Base-by-base conservation (phyloP, 2,113 vertebrate genomes). In the Ceyx margarethae region DNA sequence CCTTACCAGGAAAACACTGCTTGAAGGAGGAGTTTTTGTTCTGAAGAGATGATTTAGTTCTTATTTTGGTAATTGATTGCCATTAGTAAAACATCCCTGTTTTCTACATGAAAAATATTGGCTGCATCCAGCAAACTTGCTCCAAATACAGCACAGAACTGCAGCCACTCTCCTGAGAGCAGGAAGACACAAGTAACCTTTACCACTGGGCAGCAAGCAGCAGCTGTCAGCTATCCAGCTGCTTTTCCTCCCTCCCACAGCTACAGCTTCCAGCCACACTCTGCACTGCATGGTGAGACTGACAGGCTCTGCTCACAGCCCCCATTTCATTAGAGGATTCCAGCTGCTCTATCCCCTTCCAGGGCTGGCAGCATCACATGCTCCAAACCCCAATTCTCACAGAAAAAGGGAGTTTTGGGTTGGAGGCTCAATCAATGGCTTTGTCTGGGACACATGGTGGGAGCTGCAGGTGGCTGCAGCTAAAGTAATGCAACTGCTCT, bases 21-120 rank as follows among this genome's bases (percentile, higher is more conserved):
- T 91, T 28, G 78, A 82, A 58, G 62, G 82, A 96, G 79, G 65
- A 57, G 20, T 71, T 85, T 95, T 86, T 48, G 28, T 85, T 81
- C 91, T 50, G 85, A 50, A 75, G 72, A 60, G 68, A 90, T 25
- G 43, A 45, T 13, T 85, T 85, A 48, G 73, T 86, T 31, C 35
- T 46, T 81, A 54, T 76, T 82, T 92, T 53, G 84, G 20, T 80
- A 51, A 91, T 9, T 78, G 89, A 56, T 61, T 74, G 69, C 3
- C 81, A 37, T 45, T 31, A 86, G 61, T 25, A 86, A 31, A 91
- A 83, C 50, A 78, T 72, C 29, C 14, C 33, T 61, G 10, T 4
- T 60, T 80, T 56, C 15, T 22, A 37, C 58, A 11, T 13, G 31
- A 13, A 80, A 77, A 31, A 50, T 16, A 33, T 1, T n/a, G 68